Conservation (phyloP, 2,888 invertebrate species). For the Abscondita cerata region DNA sequence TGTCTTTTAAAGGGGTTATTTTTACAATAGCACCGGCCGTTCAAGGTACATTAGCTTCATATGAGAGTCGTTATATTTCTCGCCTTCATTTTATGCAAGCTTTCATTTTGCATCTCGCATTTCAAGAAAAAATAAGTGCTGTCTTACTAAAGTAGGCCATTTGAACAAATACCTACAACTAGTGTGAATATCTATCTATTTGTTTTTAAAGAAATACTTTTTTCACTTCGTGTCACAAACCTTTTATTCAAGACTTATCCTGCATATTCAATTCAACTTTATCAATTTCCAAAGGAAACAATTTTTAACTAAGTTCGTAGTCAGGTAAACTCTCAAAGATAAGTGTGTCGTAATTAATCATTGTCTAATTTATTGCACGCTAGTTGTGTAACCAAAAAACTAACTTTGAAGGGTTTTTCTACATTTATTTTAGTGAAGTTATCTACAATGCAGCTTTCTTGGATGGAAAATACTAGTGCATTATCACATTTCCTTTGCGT, state of each 20-base stretch:
- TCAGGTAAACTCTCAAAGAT: not conserved
- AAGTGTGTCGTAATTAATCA: not conserved
- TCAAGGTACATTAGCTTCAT: slow-evolving; percentile 21
- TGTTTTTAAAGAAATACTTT: too few species aligned
- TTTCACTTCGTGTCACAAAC: not conserved
- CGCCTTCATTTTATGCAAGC: slow-evolving; percentile 23
- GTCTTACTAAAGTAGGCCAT: not conserved
- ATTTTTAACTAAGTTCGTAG: not conserved
- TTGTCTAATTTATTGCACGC: not conserved
- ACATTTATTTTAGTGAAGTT: too few species aligned
- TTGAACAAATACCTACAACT: too few species aligned
- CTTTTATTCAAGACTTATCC: not conserved
- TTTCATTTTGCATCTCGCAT: slow-evolving; percentile 18
- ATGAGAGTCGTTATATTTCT: slow-evolving; percentile 13
- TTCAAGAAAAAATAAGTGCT: slow-evolving; percentile 4
- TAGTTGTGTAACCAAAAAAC: not conserved
- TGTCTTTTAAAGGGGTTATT: slow-evolving; percentile 21
- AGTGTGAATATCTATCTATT: too few species aligned
- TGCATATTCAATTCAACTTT: not conserved
- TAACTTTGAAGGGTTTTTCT: too few species aligned
- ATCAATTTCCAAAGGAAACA: not conserved
- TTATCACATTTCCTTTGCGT: too few species aligned
- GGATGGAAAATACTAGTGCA: too few species aligned
- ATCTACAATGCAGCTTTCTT: too few species aligned
- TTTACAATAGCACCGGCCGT: slow-evolving; percentile 18